Conservation (phyloP, 2,888 invertebrate genomes). For the Drosophila melanosoma region DNA sequence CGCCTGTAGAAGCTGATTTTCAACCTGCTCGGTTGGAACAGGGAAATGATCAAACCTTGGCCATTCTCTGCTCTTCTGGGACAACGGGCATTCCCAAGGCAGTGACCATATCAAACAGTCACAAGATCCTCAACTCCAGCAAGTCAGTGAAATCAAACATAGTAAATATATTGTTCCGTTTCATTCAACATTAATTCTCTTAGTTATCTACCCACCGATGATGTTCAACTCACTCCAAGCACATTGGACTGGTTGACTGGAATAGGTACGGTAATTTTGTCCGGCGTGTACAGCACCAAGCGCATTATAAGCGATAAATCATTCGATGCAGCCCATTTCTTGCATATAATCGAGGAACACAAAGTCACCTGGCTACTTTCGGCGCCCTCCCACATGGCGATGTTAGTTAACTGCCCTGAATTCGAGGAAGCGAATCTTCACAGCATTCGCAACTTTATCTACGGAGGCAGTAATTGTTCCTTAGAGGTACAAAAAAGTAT, state of each 20-base stretch:
- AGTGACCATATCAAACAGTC: slow-evolving; percentile 64
- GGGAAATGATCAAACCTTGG: slow-evolving; percentile 74
- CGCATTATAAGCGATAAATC: background rate
- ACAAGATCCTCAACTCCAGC: slow-evolving; percentile 32
- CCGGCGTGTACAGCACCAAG: background rate
- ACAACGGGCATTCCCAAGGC: slow-evolving; percentile 81
- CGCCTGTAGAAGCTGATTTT: slow-evolving; percentile 45
- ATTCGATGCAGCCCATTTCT: background rate
- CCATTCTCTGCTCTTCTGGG: slow-evolving; percentile 82
- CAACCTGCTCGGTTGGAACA: slow-evolving; percentile 61
- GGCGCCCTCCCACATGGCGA: slow-evolving; percentile 54
- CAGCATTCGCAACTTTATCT: slow-evolving; percentile 59
- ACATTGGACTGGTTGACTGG: background rate
- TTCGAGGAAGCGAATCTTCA: slow-evolving; percentile 57
- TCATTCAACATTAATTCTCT: slow-evolving; percentile 54
- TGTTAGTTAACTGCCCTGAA: slow-evolving; percentile 54
- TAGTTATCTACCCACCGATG: too few relatives aligned
- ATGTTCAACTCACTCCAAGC: background rate
- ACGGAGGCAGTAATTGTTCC: slow-evolving; percentile 68
- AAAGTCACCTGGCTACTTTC: background rate
- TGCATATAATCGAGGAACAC: background rate
- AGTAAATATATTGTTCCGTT: slow-evolving; percentile 26
- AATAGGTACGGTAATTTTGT: background rate
- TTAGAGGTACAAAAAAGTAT: slow-evolving; percentile 61
- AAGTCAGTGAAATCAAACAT: slow-evolving; percentile 31